Percentiles rank a stretch among this genome's conserved stretches.
These are phyloP conservation scores for Hemibagrus wyckioides DNA, from an alignment of 2,113 vertebrate genomes.

Conservation along the genomic window DNA sequence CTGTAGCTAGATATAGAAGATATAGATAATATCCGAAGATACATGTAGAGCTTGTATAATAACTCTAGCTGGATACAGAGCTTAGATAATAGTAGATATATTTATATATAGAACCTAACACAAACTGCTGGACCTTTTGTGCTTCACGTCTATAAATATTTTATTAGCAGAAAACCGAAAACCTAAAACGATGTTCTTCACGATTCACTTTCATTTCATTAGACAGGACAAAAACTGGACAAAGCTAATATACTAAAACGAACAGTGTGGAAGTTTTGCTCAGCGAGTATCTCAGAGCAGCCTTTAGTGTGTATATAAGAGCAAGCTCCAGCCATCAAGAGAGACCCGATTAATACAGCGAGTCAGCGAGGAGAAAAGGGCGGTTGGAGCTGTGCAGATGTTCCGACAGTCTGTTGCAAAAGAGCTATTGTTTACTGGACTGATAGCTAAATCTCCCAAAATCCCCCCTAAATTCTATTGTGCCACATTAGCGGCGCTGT, in stretches of 20 bases:
- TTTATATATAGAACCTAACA: not conserved
- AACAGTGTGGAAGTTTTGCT: not conserved
- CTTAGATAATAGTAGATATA: not conserved
- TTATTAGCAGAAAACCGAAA: not conserved
- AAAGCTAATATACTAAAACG: not conserved
- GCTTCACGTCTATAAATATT: not conserved
- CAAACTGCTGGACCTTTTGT: not conserved
- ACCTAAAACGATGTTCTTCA: not conserved
- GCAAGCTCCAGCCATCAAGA: constrained; percentile 20
- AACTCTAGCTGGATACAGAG: not conserved
- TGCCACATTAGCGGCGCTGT: not conserved
- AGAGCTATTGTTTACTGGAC: constrained; percentile 28
- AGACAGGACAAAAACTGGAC: not conserved
- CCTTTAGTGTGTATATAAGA: not conserved
- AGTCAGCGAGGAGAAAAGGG: constrained; percentile 39
- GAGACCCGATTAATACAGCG: constrained; percentile 31
- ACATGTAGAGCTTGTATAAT: too few relatives aligned
- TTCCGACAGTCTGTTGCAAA: constrained; percentile 21
- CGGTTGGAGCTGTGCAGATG: constrained; percentile 35
- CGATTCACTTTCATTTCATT: not conserved
- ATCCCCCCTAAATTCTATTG: constrained; percentile 1
- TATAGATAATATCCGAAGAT: too few relatives aligned
- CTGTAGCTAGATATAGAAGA: too few relatives aligned
- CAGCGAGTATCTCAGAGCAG: too few relatives aligned
- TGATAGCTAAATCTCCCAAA: constrained; percentile 4